Conservation (phyloP, 2,797 vertebrate species). For the Lacerta bilineata region DNA sequence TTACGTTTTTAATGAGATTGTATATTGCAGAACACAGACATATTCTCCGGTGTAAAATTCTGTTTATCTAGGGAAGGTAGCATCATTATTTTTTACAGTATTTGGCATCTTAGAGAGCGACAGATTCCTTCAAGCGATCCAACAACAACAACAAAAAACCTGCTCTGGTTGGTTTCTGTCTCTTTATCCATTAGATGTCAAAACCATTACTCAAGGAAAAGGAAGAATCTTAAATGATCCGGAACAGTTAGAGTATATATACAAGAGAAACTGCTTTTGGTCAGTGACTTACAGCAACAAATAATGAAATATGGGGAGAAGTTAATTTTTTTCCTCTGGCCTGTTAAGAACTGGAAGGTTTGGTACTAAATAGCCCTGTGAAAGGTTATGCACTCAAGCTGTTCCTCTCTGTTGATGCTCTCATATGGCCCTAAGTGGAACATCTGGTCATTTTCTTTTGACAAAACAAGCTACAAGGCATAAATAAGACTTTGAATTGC, state of each 20-base stretch:
- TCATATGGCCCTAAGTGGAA: neutral
- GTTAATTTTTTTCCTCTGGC: neutral
- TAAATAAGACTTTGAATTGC: neutral
- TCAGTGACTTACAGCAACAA: neutral
- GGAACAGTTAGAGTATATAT: constrained; percentile 4
- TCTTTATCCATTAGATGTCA: neutral
- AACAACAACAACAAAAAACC: neutral
- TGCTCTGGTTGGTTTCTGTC: neutral
- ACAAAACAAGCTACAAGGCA: neutral
- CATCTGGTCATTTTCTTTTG: neutral
- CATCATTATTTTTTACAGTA: constrained; percentile 21
- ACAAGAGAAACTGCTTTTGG: neutral
- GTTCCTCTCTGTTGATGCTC: neutral
- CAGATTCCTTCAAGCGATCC: constrained; percentile 27
- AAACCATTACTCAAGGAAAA: constrained; percentile 38
- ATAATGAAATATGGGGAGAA: constrained; percentile 17
- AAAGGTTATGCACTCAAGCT: neutral
- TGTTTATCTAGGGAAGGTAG: constrained; percentile 21
- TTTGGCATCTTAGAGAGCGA: constrained; percentile 14
- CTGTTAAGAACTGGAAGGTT: neutral
- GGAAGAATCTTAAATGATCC: neutral
- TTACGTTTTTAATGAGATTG: neutral
- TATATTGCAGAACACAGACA: constrained; percentile 26
- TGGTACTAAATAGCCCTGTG: neutral
- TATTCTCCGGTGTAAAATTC: constrained; percentile 41